A percentile compares a stretch with the other conserved stretches of the same genome.
These are phyloP conservation scores for Bursaphelenchus mucronatus DNA, from an alignment of 1,140 invertebrate genomes.

Conservation along the genomic window DNA sequence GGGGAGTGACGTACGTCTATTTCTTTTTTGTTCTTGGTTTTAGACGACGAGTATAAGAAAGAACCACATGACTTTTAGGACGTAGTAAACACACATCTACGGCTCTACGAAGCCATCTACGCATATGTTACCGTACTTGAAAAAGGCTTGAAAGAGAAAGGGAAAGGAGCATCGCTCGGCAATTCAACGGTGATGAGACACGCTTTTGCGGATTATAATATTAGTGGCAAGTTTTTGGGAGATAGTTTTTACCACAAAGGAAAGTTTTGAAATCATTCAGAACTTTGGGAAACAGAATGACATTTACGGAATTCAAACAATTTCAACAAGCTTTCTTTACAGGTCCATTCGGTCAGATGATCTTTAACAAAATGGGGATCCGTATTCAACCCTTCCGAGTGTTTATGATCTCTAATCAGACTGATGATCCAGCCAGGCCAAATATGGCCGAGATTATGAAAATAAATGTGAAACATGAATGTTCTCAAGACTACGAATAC, in stretches of 20 bases:
- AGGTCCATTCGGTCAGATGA: conserved; percentile 38
- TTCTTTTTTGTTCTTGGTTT: not conserved
- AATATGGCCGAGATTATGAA: conserved; percentile 18
- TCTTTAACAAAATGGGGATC: conserved; percentile 29
- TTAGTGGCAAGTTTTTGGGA: not conserved
- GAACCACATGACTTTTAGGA: conserved; percentile 10
- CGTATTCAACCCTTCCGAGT: conserved; percentile 31
- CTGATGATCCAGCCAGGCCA: conserved; percentile 2
- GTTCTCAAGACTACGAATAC: not conserved
- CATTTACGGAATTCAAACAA: not conserved
- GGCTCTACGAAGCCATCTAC: conserved; percentile 32
- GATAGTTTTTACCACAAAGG: not conserved
- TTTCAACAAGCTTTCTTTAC: not conserved
- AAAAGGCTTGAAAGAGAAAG: conserved; percentile 10
- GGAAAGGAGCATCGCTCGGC: not conserved
- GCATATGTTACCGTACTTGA: conserved; percentile 17
- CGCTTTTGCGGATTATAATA: conserved; percentile 18
- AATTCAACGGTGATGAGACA: conserved; percentile 19
- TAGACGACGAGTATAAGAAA: conserved; percentile 5
- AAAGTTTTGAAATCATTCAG: not conserved
- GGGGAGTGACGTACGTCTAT: conserved; percentile 8
- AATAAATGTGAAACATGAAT: conserved; percentile 4
- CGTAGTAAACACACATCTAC: not conserved
- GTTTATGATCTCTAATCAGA: conserved; percentile 21
- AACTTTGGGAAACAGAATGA: conserved; percentile 22